phyloP scores from a whole-genome alignment of 92 coral and sea anemone species.

The Porites divaricata region DNA sequence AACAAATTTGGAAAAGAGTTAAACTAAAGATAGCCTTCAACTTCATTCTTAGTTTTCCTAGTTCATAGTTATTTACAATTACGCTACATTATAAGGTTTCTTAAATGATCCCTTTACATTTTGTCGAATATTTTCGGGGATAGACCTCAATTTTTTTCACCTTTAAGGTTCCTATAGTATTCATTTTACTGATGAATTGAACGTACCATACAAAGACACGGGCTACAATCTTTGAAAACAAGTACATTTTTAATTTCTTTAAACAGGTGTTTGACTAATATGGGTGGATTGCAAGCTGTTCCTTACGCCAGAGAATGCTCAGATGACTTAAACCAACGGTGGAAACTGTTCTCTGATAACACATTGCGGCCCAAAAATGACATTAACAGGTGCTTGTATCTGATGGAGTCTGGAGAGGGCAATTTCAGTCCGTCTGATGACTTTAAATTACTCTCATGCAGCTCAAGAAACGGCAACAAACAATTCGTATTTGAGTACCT shows the following conservation, averaged over 20 bases:
- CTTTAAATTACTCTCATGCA: not conserved
- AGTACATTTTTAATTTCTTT: too few species aligned
- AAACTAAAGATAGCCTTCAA: too few species aligned
- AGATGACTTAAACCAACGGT: not conserved
- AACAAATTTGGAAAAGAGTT: too few species aligned
- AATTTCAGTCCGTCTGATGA: not conserved
- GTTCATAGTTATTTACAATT: too few species aligned
- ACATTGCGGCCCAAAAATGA: constrained; percentile 4
- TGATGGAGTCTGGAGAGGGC: not conserved
- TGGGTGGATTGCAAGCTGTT: not conserved
- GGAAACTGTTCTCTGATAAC: not conserved
- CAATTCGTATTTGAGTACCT: not conserved
- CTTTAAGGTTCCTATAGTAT: not conserved
- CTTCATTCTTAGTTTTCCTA: too few species aligned
- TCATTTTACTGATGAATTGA: not conserved
- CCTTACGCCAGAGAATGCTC: constrained; percentile 22
- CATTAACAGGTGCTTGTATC: not conserved
- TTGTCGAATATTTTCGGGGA: too few species aligned
- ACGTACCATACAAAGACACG: not conserved
- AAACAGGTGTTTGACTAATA: constrained; percentile 24
- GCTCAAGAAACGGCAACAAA: not conserved
- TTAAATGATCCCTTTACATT: too few species aligned
- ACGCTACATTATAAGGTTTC: too few species aligned
- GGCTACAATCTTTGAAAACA: not conserved
- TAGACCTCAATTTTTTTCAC: too few species aligned